Conservation (phyloP, 1,140 invertebrate species). For the Cyrtorhinus lividipennis region DNA sequence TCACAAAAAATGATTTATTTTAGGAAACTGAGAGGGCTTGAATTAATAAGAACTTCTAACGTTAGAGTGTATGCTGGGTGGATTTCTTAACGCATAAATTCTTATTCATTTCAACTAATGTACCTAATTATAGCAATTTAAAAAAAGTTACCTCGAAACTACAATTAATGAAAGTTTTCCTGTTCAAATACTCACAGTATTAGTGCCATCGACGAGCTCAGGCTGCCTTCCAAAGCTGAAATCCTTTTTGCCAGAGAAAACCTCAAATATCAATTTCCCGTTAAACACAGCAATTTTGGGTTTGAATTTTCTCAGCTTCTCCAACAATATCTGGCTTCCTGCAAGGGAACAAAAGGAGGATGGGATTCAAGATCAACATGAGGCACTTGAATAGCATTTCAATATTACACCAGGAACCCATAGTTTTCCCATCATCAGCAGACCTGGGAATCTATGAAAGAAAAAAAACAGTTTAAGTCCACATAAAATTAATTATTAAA, state of each 20-base stretch:
- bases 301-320: conserved; percentile 81
- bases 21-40: too few relatives aligned
- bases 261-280: conserved; percentile 94
- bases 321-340: conserved; percentile 72
- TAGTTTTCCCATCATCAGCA: too few relatives aligned
- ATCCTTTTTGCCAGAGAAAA: conserved; percentile 93
- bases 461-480: too few relatives aligned
- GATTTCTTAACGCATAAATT: too few relatives aligned
- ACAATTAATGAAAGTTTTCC: background rate
- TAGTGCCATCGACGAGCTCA: conserved; percentile 79
- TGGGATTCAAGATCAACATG: background rate
- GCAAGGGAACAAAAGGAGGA: conserved; percentile 24
- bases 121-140: too few relatives aligned
- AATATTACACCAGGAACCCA: background rate
- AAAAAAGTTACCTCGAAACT: background rate
- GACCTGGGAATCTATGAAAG: too few relatives aligned
- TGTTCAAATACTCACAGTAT: conserved; percentile 62
- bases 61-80: too few relatives aligned
- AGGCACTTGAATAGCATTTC: too few relatives aligned
- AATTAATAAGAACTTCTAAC: too few relatives aligned
- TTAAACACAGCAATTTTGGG: conserved; percentile 98
- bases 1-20: too few relatives aligned
- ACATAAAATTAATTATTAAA: too few relatives aligned
- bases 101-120: too few relatives aligned
- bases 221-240: conserved; percentile 93